These are phyloP conservation scores for Lasioglossum villosulum DNA, from an alignment of 2,888 invertebrate genomes.

Conservation along the genomic window DNA sequence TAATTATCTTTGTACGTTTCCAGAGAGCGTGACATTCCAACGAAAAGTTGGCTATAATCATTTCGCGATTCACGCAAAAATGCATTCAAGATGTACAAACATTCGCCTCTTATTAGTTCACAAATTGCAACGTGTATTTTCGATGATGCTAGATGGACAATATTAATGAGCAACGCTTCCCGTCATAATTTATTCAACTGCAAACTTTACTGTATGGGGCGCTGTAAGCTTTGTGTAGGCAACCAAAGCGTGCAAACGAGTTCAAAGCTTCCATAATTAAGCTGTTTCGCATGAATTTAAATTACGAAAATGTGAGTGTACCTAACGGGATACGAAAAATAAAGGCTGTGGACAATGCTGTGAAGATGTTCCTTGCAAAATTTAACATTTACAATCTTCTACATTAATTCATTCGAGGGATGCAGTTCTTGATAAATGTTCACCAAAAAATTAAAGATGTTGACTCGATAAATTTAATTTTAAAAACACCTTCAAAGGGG, in stretches of 20 bases:
- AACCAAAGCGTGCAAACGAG: slow-evolving; percentile 2
- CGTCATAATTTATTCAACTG: background rate
- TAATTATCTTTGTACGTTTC: background rate
- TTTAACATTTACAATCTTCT: too few species aligned
- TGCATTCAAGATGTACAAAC: background rate
- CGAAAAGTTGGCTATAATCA: background rate
- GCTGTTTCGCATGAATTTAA: slow-evolving; percentile 1
- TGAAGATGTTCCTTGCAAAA: background rate
- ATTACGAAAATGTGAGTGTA: background rate
- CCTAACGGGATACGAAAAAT: too few species aligned
- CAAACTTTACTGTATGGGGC: background rate
- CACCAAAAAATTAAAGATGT: background rate
- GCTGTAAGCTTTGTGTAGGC: background rate
- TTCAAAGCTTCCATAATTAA: background rate
- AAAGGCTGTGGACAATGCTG: too few species aligned
- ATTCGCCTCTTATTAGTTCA: background rate
- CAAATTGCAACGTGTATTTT: background rate
- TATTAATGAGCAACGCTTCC: background rate
- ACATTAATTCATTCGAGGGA: too few species aligned
- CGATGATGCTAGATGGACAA: background rate
- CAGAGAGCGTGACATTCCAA: too few species aligned
- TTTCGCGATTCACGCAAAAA: background rate
- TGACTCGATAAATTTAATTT: background rate
- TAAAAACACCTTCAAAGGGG: background rate
- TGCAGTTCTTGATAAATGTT: background rate